Percentiles rank a stretch among this genome's conserved stretches.
These are phyloP conservation scores for Julus scanicus DNA, from an alignment of 2,888 invertebrate genomes.

Conservation along the genomic window DNA sequence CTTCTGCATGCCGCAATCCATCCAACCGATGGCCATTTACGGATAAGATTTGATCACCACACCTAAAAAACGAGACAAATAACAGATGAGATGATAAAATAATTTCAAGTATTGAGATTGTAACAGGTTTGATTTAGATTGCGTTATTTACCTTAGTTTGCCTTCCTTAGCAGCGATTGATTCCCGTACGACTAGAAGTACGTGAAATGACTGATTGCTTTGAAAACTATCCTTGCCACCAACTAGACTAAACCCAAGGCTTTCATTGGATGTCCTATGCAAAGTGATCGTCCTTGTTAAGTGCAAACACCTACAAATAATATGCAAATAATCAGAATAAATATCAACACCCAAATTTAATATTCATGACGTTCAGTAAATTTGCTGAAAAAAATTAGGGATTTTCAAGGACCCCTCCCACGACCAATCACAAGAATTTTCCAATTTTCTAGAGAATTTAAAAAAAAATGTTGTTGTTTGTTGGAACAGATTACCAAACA, in stretches of 20 bases:
- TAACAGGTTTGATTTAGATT: neutral
- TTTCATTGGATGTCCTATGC: conserved; percentile 65
- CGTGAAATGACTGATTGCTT: conserved; percentile 67
- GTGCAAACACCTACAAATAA: conserved; percentile 64
- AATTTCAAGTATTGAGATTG: neutral
- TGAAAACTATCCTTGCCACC: conserved; percentile 67
- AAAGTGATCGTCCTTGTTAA: conserved; percentile 66
- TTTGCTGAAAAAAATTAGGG: no score
- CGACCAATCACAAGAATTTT: no score
- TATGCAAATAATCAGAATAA: neutral
- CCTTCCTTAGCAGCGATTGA: conserved; percentile 66
- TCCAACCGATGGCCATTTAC: conserved; percentile 67
- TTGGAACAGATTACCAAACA: no score
- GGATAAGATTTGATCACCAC: conserved; percentile 68
- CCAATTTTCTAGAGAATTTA: no score
- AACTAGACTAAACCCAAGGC: conserved; percentile 69
- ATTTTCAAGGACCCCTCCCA: no score
- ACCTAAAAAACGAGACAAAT: conserved; percentile 62
- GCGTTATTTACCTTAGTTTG: conserved; percentile 61
- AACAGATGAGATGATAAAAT: neutral
- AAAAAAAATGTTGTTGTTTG: no score
- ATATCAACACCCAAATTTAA: no score
- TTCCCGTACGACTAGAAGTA: conserved; percentile 68
- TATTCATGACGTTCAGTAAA: no score
- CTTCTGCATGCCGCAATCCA: conserved; percentile 66